Evolutionary conservation across 2,113 vertebrate genomes (phyloP), one percentile per base, ranked within the genome.

Genomic region (Muntiacus reevesi): DNA sequence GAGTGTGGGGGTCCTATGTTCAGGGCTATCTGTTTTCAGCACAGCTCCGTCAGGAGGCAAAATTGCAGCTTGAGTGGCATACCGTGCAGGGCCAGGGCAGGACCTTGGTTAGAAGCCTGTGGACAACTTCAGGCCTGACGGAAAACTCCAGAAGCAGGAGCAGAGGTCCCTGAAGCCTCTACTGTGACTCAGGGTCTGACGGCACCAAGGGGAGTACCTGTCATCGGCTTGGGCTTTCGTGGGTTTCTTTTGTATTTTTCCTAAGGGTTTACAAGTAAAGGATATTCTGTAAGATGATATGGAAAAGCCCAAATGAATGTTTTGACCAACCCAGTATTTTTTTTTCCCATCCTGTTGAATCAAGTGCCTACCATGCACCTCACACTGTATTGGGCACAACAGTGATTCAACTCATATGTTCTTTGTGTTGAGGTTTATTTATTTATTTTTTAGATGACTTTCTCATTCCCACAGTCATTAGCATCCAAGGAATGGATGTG

Each of bases 141-240:
- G 47, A 59, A 16, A 50, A 74, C 8, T 47, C 52, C 23, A 57
- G 87, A 17, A 25, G 78, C 93, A 89, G 0, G 16, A 23, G 23
- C 33, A 3, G 59, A 40, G 25, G n/a, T 45, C 74, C 9, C 19
- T 11, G 74, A 64, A 54, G n/a, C 74, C 57, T 83, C 33, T 40
- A 16, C 1, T 33, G 17, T 57, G 60, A 67, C 54, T 62, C 89
- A 83, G 23, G 27, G 19, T 67, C 47, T 71, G 60, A 33, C 0
- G 3, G 50, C 16, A 27, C 28, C 5, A 14, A n/a, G 7, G 13
- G n/a, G 60, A 71, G 17, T 54, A n/a, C 79, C 47, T 55, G 11
- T 43, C 23, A 21, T 52, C 3, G 74, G 97, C 96, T 78, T 91
- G 97, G 97, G 97, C 84, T 86, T 91, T 94, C 27, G 23, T 93